Percentiles rank a stretch among this genome's conserved stretches.
phyloP scores from a whole-genome alignment of 2,797 vertebrate genomes.

The Lagorchestes hirsutus region DNA sequence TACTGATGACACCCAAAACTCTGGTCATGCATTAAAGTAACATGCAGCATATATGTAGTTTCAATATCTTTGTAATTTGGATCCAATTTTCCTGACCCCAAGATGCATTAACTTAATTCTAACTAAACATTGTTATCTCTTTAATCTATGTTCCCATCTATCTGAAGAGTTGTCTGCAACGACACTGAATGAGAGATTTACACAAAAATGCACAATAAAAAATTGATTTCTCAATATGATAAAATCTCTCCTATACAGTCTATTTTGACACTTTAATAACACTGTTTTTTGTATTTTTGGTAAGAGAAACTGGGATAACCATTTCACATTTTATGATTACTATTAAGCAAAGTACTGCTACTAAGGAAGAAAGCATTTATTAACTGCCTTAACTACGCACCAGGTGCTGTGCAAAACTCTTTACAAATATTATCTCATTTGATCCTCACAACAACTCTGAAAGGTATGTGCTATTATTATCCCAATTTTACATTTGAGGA shows the following conservation, averaged over 20 bases:
- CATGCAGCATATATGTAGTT: conserved; percentile 77
- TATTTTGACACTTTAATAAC: not conserved
- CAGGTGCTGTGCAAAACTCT: too few relatives aligned
- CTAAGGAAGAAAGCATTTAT: too few relatives aligned
- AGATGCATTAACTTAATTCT: conserved; percentile 70
- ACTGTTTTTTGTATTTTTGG: conserved; percentile 30
- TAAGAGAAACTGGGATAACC: conserved; percentile 36
- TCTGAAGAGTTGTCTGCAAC: conserved; percentile 64
- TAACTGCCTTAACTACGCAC: too few relatives aligned
- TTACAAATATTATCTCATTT: not conserved
- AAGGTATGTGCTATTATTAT: not conserved
- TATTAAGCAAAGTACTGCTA: too few relatives aligned
- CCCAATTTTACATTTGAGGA: not conserved
- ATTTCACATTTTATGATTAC: too few relatives aligned
- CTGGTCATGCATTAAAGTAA: conserved; percentile 81
- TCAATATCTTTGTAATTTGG: conserved; percentile 72
- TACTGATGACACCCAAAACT: conserved; percentile 81
- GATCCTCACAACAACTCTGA: not conserved
- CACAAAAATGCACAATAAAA: conserved; percentile 23
- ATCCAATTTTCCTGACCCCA: conserved; percentile 77
- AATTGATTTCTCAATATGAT: conserved; percentile 29
- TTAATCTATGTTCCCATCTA: conserved; percentile 81
- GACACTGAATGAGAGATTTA: conserved; percentile 59
- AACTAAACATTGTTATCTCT: conserved; percentile 82
- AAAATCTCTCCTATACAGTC: not conserved